Percentiles rank a stretch among this genome's conserved stretches.
These are phyloP conservation scores for Euura lappo DNA, from an alignment of 1,140 invertebrate genomes.

Conservation along the genomic window DNA sequence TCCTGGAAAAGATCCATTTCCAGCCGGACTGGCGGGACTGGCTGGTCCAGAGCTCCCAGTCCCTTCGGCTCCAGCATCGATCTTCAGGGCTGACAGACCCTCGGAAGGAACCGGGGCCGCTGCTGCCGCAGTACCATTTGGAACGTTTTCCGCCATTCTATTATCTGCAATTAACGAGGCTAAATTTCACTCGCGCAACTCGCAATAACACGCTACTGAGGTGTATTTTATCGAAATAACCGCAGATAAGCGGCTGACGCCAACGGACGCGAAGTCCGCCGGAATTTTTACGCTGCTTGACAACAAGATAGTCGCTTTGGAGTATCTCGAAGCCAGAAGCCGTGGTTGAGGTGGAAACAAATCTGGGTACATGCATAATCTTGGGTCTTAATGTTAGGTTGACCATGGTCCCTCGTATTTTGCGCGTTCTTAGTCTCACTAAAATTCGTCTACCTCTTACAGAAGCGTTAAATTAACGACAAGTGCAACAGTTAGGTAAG, in stretches of 20 bases:
- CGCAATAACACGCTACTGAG: too few relatives aligned
- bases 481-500: too few relatives aligned
- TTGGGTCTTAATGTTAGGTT: too few relatives aligned
- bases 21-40: background rate
- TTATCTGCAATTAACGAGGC: background rate
- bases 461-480: too few relatives aligned
- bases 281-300: background rate
- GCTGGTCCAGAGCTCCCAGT: constrained; percentile 9
- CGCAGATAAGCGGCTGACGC: background rate
- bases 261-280: background rate
- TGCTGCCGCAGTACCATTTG: background rate
- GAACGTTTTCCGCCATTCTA: background rate
- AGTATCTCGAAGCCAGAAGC: too few relatives aligned
- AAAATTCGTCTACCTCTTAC: too few relatives aligned
- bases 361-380: too few relatives aligned
- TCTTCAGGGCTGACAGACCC: constrained; percentile 34
- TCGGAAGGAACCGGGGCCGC: background rate
- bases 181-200: too few relatives aligned
- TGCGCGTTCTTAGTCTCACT: too few relatives aligned
- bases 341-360: too few relatives aligned
- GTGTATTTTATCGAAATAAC: background rate
- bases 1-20: constrained; percentile 36
- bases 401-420: too few relatives aligned
- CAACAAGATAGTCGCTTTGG: background rate
- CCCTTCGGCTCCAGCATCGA: constrained; percentile 33